Conservation (phyloP, 2,797 vertebrate genomes). For the Spondyliosoma cantharus region DNA sequence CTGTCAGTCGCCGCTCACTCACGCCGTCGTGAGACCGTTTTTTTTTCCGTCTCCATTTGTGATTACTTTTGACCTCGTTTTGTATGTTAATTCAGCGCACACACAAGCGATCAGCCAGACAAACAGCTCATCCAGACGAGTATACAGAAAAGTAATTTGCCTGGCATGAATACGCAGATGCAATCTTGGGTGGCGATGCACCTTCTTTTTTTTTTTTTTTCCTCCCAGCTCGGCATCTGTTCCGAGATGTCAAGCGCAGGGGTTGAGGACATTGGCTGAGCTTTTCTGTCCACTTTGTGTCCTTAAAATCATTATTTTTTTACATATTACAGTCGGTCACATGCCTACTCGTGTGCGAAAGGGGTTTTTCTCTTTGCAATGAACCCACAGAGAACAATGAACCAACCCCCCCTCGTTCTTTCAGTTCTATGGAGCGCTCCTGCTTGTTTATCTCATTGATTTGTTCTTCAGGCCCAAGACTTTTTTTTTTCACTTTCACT, state of each 20-base stretch:
- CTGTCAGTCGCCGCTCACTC: constrained; percentile 39
- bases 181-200: constrained; percentile 32
- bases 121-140: constrained; percentile 40
- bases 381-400: no score
- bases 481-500: no score
- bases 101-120: constrained; percentile 4
- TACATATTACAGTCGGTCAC: no score
- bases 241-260: background rate
- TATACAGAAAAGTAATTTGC: constrained; percentile 51
- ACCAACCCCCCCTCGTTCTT: no score
- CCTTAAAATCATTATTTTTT: no score
- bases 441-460: no score
- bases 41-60: constrained; percentile 18
- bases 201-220: no score
- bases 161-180: constrained; percentile 40
- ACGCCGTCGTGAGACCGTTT: constrained; percentile 8
- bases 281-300: background rate
- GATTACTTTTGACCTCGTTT: constrained; percentile 68
- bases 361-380: no score
- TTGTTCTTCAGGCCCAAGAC: no score
- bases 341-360: no score
- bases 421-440: no score
- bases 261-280: no score
- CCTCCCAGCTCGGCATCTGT: constrained; percentile 1
- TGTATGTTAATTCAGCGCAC: constrained; percentile 46